Conservation (phyloP, 2,797 vertebrate species). For the Brachyalestes nurse region DNA sequence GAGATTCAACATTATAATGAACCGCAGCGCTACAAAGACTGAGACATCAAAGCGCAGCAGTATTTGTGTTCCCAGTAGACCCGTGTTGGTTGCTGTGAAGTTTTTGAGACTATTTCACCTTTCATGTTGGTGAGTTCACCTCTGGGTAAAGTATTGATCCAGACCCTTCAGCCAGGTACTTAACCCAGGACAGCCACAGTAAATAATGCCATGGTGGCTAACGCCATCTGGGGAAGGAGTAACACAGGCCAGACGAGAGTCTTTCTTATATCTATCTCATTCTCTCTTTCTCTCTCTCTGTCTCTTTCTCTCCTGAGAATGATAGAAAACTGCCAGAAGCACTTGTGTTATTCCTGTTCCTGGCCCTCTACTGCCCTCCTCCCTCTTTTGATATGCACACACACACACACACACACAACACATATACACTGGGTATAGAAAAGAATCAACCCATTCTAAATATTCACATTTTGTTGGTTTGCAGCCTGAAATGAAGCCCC, state of each 20-base stretch:
- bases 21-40: neutral
- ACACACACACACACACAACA: neutral
- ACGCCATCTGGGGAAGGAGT: constrained; percentile 25
- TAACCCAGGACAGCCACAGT: constrained; percentile 51
- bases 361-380: neutral
- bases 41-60: neutral
- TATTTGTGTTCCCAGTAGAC: neutral
- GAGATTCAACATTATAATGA: neutral
- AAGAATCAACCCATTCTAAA: too few species aligned
- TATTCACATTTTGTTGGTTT: too few species aligned
- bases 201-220: constrained; percentile 43
- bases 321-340: neutral
- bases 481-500: too few species aligned
- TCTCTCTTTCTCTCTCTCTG: neutral
- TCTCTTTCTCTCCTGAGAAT: constrained; percentile 20
- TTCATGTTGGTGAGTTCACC: constrained; percentile 38
- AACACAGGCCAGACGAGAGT: constrained; percentile 1
- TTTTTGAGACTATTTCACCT: constrained; percentile 44
- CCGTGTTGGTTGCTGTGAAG: constrained; percentile 19
- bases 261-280: neutral
- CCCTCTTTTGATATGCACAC: neutral
- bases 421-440: too few species aligned
- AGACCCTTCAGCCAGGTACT: constrained; percentile 48
- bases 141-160: constrained; percentile 56
- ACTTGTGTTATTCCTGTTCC: constrained; percentile 5